Evolutionary conservation across 2,888 invertebrate species (phyloP), one percentile per base, ranked within the genome.

Genomic region (Parnassius glacialis): DNA sequence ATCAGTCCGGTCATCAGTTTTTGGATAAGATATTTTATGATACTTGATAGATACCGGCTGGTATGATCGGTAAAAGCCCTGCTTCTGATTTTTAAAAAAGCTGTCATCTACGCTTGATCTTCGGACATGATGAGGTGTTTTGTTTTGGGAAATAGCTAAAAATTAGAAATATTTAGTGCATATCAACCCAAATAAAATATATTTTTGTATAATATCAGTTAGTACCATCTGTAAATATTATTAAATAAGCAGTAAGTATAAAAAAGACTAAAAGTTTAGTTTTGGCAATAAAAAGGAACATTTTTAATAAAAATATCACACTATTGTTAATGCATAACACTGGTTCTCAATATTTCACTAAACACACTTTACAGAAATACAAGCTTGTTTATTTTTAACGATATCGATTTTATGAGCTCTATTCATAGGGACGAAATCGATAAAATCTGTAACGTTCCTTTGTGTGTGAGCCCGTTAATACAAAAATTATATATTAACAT

Each of bases 11-110:
- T 86, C 89, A 42, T 88, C 87, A 48, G 79, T 71, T 65, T 81
- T 78, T 1, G 87, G 85, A 65, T 89, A 89, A 9, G 80, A 70
- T 0, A 80, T 72, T 67, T 88, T 89, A 51, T 82, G 87, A 65
- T 83, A 83, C 70, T 85, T 85, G 3, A 82, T 76, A 20, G 87
- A 80, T 9, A 85, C 79, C 47, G 89, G 90, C 68, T 89, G 89
- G 66, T 83, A 89, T 0, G 89, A 89, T 9, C 86, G 76, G 65
- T 90, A 90, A 0, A 84, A 83, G 2, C 84, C 74, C 51, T 73
- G 66, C 64, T 83, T 87, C 67, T 84, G 81, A 20, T 79, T 80
- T 67, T 84, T 87, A 60, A 83, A 85, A 59, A 80, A 79, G 47
- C 73, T 78, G 59, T 87, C 82, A 12, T 85, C 83, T 2, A 73